Percentiles rank a stretch among this genome's conserved stretches.
phyloP scores from a whole-genome alignment of 2,113 vertebrate genomes.

The Anarrhichthys ocellatus region DNA sequence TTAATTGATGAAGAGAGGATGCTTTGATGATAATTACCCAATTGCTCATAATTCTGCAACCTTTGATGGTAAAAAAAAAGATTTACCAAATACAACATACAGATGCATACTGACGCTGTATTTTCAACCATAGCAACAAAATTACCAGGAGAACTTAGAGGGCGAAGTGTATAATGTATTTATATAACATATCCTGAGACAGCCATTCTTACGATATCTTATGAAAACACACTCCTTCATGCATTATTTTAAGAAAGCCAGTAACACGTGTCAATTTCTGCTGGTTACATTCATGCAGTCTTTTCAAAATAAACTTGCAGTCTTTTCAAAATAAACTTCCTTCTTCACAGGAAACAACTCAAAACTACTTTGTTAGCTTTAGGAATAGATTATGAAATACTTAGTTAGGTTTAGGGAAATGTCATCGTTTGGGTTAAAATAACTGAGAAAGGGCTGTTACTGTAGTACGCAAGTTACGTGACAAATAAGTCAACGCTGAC shows the following conservation, averaged over 20 bases:
- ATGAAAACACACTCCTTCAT: neutral
- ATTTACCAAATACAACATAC: neutral
- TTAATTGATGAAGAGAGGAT: slow-evolving; percentile 15
- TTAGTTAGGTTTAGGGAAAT: neutral
- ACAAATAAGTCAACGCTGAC: too few species aligned
- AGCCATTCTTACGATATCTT: neutral
- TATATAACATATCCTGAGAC: neutral
- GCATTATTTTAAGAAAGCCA: too few species aligned
- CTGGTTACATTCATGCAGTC: neutral
- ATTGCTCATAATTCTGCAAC: neutral
- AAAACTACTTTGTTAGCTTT: neutral
- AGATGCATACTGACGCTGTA: neutral
- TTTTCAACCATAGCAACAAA: neutral
- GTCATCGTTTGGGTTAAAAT: too few species aligned
- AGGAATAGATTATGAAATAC: too few species aligned
- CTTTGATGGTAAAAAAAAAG: neutral
- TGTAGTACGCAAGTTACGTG: too few species aligned
- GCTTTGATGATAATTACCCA: slow-evolving; percentile 35
- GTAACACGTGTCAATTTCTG: neutral
- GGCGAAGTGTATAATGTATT: too few species aligned
- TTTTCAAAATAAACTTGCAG: neutral
- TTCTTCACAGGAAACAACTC: neutral
- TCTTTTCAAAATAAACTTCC: neutral
- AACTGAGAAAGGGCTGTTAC: too few species aligned
- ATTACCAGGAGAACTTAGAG: neutral